Base-by-base conservation (phyloP, 2,888 invertebrate species). In the Drosophila pseudotakahashii region DNA sequence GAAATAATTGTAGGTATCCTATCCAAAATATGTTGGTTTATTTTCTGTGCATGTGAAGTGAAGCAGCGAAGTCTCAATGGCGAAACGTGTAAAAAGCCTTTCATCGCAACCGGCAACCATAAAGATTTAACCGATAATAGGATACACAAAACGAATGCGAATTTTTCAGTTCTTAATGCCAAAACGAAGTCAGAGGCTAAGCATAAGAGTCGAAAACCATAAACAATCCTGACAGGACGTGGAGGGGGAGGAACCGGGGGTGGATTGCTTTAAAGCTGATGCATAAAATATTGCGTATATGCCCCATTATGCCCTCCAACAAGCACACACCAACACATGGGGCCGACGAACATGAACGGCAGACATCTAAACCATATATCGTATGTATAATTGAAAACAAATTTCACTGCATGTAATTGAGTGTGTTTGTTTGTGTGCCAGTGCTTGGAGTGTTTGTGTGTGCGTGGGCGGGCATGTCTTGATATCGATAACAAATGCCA, bases 301-400 rank as follows among this genome's bases (percentile, higher is more conserved):
- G 83, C 73, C 79, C 77, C 76, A 73, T 69, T 63, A 74, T 62
- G 39, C 63, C 57, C 14, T 36, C 37, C 51, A 58, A 61, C 41
- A 58, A 47, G 54, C 51, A 19, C 32, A 16, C n/a, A 37, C n/a
- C 19, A 14, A 9, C 30, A 37, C 16, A n/a, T 9, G 50, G 11
- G 51, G 39, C 30, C 16, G 23, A 37, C 32, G 45, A 30, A 71
- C 51, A 36, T 14, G 30, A 37, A 37, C 45, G 54, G 54, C 48
- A 61, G 53, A 59, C 51, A 60, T 51, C 62, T 63, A 61, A 73
- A 48, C 57, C 69, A 78, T 67, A 68, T 66, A 78, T 73, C 75
- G 85, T 67, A 83, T 80, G 81, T 82, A 80, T 83, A 83, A 88
- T 83, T 83, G 87, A 83, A 88, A 83, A 88, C 88, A 83, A 88